phyloP scores from a whole-genome alignment of 2,113 vertebrate species.

The Rattus rattus region DNA sequence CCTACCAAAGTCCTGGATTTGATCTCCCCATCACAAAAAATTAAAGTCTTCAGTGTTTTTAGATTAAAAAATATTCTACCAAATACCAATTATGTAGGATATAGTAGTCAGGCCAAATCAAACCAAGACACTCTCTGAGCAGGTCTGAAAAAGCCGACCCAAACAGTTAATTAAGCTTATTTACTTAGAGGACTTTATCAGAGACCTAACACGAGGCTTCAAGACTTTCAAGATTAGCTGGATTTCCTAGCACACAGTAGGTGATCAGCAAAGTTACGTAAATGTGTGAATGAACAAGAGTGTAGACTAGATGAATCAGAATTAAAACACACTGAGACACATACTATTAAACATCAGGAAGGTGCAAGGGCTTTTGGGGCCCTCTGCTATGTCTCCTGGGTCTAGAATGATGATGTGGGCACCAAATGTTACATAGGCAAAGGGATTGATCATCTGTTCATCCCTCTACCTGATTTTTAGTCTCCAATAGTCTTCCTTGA shows the following conservation, averaged over 20 bases:
- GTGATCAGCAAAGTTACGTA: neutral
- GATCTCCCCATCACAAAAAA: neutral
- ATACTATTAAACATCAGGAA: neutral
- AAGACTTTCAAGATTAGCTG: neutral
- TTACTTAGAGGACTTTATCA: neutral
- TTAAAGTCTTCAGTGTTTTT: slow-evolving; percentile 22
- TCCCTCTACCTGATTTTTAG: neutral
- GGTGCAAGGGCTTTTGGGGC: neutral
- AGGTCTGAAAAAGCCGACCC: neutral
- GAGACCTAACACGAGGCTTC: neutral
- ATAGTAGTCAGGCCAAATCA: neutral
- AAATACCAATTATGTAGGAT: neutral
- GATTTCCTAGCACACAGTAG: neutral
- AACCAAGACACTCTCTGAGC: neutral
- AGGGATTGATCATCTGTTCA: neutral
- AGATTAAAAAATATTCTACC: slow-evolving; percentile 4
- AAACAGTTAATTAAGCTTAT: neutral
- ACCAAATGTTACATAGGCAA: neutral
- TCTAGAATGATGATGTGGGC: neutral
- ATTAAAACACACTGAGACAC: neutral
- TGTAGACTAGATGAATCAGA: neutral
- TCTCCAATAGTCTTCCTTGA: neutral
- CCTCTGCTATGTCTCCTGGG: neutral
- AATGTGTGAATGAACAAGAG: neutral
- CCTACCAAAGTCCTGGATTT: neutral